Percentiles rank a stretch among this genome's conserved stretches.
phyloP scores from a whole-genome alignment of 2,113 vertebrate genomes.

The Colius striatus region DNA sequence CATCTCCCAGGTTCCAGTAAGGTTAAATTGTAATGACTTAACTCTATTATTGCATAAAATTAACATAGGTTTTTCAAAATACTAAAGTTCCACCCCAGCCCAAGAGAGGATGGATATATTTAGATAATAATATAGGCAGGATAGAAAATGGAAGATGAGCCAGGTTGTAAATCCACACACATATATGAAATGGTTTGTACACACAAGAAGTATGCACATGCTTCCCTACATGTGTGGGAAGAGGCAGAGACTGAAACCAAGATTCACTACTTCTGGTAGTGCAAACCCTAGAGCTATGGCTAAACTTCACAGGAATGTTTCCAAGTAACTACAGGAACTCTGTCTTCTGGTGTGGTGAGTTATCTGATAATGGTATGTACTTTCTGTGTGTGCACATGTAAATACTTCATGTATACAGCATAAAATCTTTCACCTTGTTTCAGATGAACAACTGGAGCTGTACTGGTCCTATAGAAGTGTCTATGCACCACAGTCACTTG shows the following conservation, averaged over 20 bases:
- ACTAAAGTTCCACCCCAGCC: not conserved
- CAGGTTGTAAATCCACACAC: not conserved
- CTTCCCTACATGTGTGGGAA: accelerated
- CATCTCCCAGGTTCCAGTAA: not conserved
- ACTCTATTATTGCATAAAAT: not conserved
- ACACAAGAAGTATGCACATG: accelerated
- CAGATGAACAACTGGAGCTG: not conserved
- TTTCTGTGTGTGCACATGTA: not conserved
- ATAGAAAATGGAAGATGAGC: not conserved
- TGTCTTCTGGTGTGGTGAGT: not conserved
- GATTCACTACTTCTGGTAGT: not conserved
- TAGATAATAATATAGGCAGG: not conserved
- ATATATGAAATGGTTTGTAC: accelerated
- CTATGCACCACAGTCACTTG: not conserved
- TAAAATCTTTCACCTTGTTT: not conserved
- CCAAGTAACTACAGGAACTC: not conserved
- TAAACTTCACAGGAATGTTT: not conserved
- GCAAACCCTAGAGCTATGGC: not conserved
- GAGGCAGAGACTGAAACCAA: accelerated
- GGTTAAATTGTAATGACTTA: not conserved
- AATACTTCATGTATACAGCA: not conserved
- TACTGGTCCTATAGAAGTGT: not conserved
- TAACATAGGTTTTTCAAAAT: not conserved
- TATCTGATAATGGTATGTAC: accelerated
- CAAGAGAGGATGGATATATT: not conserved